These are phyloP conservation scores for Acleris laterana DNA, from an alignment of 2,888 invertebrate species.

Conservation along the genomic window DNA sequence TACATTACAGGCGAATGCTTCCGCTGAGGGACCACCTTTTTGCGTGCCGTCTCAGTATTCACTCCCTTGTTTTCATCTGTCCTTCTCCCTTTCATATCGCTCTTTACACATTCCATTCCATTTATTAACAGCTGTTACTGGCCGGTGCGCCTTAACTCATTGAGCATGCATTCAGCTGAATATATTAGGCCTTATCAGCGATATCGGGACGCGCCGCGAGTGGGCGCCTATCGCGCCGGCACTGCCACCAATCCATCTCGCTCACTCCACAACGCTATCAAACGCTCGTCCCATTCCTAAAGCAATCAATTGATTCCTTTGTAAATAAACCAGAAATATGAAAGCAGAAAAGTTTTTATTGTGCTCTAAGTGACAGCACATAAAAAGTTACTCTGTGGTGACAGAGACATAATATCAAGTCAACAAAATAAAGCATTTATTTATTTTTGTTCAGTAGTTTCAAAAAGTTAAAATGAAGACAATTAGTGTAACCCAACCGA, in stretches of 20 bases:
- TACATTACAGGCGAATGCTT: too few relatives aligned
- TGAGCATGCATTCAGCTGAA: constrained; percentile 74
- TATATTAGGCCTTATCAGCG: constrained; percentile 76
- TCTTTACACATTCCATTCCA: too few relatives aligned
- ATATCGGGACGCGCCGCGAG: constrained; percentile 68
- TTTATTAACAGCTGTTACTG: constrained; percentile 42
- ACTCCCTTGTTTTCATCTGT: too few relatives aligned
- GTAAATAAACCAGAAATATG: too few relatives aligned
- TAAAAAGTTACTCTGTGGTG: neutral
- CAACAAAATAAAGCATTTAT: constrained; percentile 4
- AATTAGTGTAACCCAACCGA: constrained; percentile 65
- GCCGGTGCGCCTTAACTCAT: constrained; percentile 60
- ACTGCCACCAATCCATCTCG: constrained; percentile 34
- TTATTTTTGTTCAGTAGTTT: constrained; percentile 2
- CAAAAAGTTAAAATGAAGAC: constrained; percentile 61
- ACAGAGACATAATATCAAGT: neutral
- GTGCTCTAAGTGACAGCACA: neutral
- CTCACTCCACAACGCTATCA: constrained; percentile 10
- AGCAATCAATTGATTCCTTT: neutral
- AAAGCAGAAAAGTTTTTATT: neutral
- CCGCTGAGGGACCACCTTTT: too few relatives aligned
- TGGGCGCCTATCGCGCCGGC: constrained; percentile 71
- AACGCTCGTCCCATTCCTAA: constrained; percentile 17
- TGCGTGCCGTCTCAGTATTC: too few relatives aligned
- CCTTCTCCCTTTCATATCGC: too few relatives aligned